Percentiles rank a stretch among this genome's conserved stretches.
phyloP scores from a whole-genome alignment of 2,888 invertebrate genomes.

The Tenthredo scrophulariae region DNA sequence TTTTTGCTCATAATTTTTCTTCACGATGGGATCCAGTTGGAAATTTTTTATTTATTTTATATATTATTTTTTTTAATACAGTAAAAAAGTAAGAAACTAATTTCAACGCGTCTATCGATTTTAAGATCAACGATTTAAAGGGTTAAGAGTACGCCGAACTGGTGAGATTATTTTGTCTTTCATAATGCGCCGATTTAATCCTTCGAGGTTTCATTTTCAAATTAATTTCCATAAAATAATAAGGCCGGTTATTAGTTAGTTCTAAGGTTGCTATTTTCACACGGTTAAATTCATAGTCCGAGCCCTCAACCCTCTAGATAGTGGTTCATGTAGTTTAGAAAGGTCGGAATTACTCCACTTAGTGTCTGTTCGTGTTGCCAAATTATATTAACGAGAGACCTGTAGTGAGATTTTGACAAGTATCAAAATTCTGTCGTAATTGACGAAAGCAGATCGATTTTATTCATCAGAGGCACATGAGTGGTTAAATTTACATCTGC shows the following conservation, averaged over 20 bases:
- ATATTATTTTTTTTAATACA: neutral
- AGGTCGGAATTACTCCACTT: constrained; percentile 31
- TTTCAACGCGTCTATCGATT: neutral
- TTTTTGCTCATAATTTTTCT: neutral
- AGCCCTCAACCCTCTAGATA: neutral
- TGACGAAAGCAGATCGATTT: neutral
- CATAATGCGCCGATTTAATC: neutral
- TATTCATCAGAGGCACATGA: neutral
- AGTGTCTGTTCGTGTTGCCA: constrained; percentile 10
- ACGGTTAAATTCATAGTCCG: neutral
- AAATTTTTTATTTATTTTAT: neutral
- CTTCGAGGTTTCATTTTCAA: neutral
- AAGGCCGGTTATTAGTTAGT: neutral
- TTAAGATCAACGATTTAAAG: neutral
- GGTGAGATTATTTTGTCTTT: neutral
- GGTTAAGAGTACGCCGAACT: neutral
- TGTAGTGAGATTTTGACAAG: too few relatives aligned
- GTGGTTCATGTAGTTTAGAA: neutral
- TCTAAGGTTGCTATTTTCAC: neutral
- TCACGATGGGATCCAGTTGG: neutral
- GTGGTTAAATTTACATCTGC: neutral
- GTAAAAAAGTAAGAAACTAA: constrained; percentile 23
- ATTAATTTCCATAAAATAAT: neutral
- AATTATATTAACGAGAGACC: neutral
- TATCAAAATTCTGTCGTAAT: neutral